Percentiles rank a stretch among this genome's conserved stretches.
These are phyloP conservation scores for Ceratosolen solmsi DNA, from an alignment of 1,140 invertebrate species.

Conservation along the genomic window DNA sequence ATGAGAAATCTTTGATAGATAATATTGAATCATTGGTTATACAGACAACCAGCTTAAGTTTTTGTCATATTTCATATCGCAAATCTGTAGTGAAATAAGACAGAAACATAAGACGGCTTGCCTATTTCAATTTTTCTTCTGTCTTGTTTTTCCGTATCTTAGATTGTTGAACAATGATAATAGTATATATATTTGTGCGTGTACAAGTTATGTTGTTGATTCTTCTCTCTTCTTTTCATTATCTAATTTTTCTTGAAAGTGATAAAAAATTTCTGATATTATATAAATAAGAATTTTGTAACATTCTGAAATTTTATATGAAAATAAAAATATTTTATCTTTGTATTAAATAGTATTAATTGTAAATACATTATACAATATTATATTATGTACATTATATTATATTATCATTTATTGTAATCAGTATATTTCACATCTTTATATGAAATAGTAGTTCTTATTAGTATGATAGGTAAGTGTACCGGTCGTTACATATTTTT, in stretches of 20 bases:
- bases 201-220: no score
- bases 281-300: no score
- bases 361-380: no score
- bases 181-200: background rate
- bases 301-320: background rate
- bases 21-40: conserved; percentile 61
- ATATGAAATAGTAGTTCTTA: background rate
- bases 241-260: background rate
- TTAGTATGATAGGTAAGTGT: background rate
- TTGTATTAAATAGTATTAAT: no score
- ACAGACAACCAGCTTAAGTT: conserved; percentile 74
- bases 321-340: no score
- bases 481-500: background rate
- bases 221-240: background rate
- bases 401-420: no score
- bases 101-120: conserved; percentile 75
- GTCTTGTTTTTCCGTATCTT: background rate
- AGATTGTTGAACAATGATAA: background rate
- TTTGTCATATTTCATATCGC: conserved; percentile 74
- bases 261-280: no score
- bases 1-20: background rate
- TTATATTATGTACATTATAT: no score
- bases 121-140: conserved; percentile 60
- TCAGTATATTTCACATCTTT: background rate
- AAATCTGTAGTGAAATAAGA: conserved; percentile 74